Percentiles rank a stretch among this genome's conserved stretches.
phyloP scores from a whole-genome alignment of 2,888 invertebrate species.

The Pecten maximus region DNA sequence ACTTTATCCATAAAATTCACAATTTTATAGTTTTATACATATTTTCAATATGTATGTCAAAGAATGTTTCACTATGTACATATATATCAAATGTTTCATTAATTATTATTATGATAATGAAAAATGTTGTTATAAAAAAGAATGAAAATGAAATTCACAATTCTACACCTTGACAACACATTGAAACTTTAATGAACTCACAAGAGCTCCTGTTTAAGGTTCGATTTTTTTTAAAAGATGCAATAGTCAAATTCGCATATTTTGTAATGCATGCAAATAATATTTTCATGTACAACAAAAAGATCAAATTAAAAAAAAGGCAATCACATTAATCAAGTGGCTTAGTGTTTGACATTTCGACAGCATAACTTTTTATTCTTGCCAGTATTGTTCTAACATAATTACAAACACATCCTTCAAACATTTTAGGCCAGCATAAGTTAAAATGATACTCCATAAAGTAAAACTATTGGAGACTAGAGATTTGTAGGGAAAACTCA shows the following conservation, averaged over 20 bases:
- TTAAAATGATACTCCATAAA: no score
- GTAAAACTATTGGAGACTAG: no score
- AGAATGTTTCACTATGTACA: background rate
- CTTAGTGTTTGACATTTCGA: no score
- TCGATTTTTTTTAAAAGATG: background rate
- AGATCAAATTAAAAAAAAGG: background rate
- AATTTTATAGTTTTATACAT: conserved; percentile 22
- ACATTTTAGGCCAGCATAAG: no score
- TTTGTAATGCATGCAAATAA: background rate
- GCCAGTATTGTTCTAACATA: no score
- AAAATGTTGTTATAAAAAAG: background rate
- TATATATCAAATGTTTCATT: background rate
- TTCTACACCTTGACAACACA: background rate
- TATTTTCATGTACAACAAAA: background rate
- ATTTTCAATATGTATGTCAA: conserved; percentile 8
- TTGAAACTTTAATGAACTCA: background rate
- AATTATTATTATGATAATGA: background rate
- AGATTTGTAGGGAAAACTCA: no score
- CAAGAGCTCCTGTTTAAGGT: background rate
- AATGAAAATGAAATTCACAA: background rate
- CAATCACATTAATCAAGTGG: no score
- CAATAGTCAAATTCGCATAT: background rate
- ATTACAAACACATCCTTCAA: no score
- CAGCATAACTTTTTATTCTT: no score
- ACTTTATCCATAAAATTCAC: background rate